A percentile compares a stretch with the other conserved stretches of the same genome.
These are phyloP conservation scores for Eumeta japonica DNA, from an alignment of 1,140 invertebrate genomes.

Conservation along the genomic window DNA sequence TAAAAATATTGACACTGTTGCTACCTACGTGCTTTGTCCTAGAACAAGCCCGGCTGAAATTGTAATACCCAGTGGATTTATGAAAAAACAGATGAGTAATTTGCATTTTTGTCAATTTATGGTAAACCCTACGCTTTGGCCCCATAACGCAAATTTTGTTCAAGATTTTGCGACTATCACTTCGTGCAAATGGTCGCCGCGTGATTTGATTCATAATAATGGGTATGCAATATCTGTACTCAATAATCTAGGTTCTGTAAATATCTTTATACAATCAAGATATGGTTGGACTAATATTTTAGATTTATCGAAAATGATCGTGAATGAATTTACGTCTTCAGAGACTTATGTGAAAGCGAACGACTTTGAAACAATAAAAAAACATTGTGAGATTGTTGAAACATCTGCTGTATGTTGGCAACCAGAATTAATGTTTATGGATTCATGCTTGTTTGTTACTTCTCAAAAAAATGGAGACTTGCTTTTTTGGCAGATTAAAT, in stretches of 20 bases:
- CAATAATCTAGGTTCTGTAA: slow-evolving; percentile 35
- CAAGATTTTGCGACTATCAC: slow-evolving; percentile 23
- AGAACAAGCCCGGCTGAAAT: slow-evolving; percentile 23
- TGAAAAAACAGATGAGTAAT: slow-evolving; percentile 21
- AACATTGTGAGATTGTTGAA: slow-evolving; percentile 19
- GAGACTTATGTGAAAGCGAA: slow-evolving; percentile 8
- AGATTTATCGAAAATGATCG: slow-evolving; percentile 23
- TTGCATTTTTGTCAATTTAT: slow-evolving; percentile 32
- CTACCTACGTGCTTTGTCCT: slow-evolving; percentile 17
- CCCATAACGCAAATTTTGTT: slow-evolving; percentile 24
- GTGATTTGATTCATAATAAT: slow-evolving; percentile 19
- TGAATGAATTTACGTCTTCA: slow-evolving; percentile 14
- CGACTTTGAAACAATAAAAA: slow-evolving; percentile 18
- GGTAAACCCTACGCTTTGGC: slow-evolving; percentile 31
- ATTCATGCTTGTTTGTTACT: slow-evolving; percentile 29
- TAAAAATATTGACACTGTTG: slow-evolving; percentile 28
- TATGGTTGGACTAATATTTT: slow-evolving; percentile 19
- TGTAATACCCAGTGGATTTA: slow-evolving; percentile 20
- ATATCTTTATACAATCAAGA: slow-evolving; percentile 19
- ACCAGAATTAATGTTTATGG: slow-evolving; percentile 17
- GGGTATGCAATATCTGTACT: slow-evolving; percentile 26
- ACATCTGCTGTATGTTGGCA: slow-evolving; percentile 30
- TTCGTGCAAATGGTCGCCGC: slow-evolving; percentile 27
- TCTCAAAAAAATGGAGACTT: slow-evolving; percentile 34
- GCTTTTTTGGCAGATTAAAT: slow-evolving; percentile 27